A percentile compares a stretch with the other conserved stretches of the same genome.
Conservation (phyloP, 2,113 vertebrate genomes). For the Tretioscincus oriximinensis region DNA sequence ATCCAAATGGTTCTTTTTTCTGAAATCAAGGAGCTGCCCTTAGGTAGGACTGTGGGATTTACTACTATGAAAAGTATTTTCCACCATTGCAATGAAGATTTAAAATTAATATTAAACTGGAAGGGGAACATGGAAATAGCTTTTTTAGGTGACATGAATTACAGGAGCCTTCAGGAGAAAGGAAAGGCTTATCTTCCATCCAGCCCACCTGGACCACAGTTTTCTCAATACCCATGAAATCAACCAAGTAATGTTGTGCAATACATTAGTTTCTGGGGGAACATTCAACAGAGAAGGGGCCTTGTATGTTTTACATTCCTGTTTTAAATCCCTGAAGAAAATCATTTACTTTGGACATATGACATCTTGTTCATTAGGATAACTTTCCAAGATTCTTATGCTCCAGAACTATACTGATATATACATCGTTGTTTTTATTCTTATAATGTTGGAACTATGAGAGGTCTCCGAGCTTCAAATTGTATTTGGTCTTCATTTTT, state of each 20-base stretch:
- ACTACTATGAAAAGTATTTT: slow-evolving; percentile 18
- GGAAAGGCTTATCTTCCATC: neutral
- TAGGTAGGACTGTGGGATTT: neutral
- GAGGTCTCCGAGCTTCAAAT: slow-evolving; percentile 29
- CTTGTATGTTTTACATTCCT: neutral
- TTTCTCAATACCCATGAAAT: neutral
- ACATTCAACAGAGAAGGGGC: neutral
- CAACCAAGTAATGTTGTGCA: neutral
- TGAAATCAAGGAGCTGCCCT: slow-evolving; percentile 15
- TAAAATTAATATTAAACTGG: slow-evolving; percentile 33
- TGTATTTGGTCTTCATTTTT: slow-evolving; percentile 17
- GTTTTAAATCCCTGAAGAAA: slow-evolving; percentile 8
- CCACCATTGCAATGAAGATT: slow-evolving; percentile 3
- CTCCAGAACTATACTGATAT: no score
- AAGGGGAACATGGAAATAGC: neutral
- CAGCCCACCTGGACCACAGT: neutral
- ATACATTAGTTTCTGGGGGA: neutral
- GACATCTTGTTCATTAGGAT: slow-evolving; percentile 26
- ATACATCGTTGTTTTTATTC: no score
- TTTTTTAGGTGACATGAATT: neutral
- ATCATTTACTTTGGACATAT: slow-evolving; percentile 1
- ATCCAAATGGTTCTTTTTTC: slow-evolving; percentile 15
- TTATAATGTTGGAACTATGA: slow-evolving; percentile 30
- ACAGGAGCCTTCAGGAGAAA: slow-evolving; percentile 25
- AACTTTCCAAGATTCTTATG: neutral